phyloP scores from a whole-genome alignment of 2,113 vertebrate genomes.

The Prinia subflava region DNA sequence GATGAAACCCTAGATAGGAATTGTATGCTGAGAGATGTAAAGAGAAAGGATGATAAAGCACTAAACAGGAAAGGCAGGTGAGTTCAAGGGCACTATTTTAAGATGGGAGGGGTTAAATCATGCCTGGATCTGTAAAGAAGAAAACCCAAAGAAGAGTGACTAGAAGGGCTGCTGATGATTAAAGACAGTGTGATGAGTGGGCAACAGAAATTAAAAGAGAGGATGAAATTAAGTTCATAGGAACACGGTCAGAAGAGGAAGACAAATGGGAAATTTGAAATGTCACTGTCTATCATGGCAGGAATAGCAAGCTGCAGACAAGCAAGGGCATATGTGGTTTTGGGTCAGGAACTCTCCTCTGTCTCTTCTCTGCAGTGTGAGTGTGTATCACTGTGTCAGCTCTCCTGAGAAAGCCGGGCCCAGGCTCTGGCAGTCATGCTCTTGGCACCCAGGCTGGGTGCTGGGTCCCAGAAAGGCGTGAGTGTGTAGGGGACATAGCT shows the following conservation, averaged over 20 bases:
- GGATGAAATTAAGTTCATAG: neutral
- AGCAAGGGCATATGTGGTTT: neutral
- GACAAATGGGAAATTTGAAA: neutral
- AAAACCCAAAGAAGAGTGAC: neutral
- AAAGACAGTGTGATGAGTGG: neutral
- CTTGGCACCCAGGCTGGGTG: neutral
- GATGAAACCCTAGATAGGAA: neutral
- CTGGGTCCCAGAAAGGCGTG: neutral
- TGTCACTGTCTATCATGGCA: neutral
- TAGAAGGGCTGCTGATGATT: neutral
- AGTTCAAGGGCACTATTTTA: neutral
- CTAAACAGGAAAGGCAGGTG: neutral
- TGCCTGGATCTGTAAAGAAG: neutral
- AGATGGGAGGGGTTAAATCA: neutral
- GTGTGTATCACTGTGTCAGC: neutral
- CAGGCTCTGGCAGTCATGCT: neutral
- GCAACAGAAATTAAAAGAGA: neutral
- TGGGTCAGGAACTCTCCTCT: neutral
- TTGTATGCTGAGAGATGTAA: neutral
- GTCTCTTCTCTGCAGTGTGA: neutral
- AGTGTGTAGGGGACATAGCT: neutral
- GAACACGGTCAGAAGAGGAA: neutral
- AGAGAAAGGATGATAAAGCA: neutral
- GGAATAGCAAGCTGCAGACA: neutral
- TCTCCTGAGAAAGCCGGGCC: neutral